A percentile compares a stretch with the other conserved stretches of the same genome.
Conservation (phyloP, 2,113 vertebrate species). For the Amazona guildingii region DNA sequence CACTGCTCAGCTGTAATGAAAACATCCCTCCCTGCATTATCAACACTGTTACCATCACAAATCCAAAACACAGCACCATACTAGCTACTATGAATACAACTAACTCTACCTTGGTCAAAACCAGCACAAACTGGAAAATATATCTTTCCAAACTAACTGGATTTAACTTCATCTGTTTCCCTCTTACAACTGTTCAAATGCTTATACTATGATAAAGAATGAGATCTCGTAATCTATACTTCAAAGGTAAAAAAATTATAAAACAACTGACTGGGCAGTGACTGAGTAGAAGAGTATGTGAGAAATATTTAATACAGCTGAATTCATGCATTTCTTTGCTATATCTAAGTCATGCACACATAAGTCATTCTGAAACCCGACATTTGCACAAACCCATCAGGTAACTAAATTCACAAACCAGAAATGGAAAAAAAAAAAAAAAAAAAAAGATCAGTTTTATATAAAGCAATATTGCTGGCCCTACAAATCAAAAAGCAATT, state of each 20-base stretch:
- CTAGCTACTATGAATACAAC: neutral
- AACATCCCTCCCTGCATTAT: neutral
- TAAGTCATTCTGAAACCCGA: neutral
- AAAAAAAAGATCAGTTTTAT: neutral
- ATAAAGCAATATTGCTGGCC: neutral
- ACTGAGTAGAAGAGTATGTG: neutral
- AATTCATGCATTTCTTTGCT: neutral
- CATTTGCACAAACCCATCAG: neutral
- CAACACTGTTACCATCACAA: neutral
- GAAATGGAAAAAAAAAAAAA: neutral
- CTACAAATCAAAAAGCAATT: conserved; percentile 20
- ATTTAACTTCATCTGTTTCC: neutral
- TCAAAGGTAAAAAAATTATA: neutral
- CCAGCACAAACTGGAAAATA: neutral
- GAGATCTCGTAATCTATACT: neutral
- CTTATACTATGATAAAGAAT: neutral
- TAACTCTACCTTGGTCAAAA: neutral
- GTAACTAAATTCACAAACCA: neutral
- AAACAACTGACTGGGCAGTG: neutral
- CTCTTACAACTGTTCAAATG: neutral
- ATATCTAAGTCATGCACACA: neutral
- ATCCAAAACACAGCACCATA: neutral
- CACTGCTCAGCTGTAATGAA: neutral
- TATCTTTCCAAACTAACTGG: neutral
- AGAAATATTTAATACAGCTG: neutral